Evolutionary conservation across 2,113 vertebrate genomes (phyloP), one percentile per base, ranked within the genome.

Genomic region (Myanophis thanlyinensis): DNA sequence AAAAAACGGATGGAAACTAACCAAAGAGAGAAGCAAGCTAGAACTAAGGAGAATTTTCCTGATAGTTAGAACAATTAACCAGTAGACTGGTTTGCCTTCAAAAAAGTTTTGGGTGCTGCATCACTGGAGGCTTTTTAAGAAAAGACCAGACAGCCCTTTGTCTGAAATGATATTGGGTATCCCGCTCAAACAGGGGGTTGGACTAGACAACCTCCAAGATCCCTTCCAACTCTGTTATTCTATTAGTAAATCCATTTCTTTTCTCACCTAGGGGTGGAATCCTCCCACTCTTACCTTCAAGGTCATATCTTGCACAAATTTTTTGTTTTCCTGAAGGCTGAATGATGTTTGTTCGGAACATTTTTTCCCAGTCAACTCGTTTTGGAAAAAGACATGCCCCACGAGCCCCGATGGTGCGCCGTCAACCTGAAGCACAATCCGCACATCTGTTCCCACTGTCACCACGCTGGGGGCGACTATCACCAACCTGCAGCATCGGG

Each of bases 381-480:
- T 92, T 52, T 46, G 92, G 88, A 92, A 89, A 85, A 40, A 92
- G 44, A 92, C 3, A 0, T 0, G 1, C 5, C 92, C 92, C 0
- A 4, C 1, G 44, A 92, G 3, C 12, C 20, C 40, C 3, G 22
- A 27, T 3, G 88, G 7, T 13, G 67, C 44, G 0, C 20, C 88
- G 0, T 92, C 87, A 8, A 92, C 88, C 52, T 92, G 92, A 49
- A 92, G 92, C 6, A 25, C 92, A 20, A 89, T n/a, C n/a, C 20
- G 30, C 22, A 92, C 88, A 0, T 92, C 88, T 5, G 73, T 12
- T 20, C 92, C 92, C 44, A 92, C 73, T 3, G 73, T 89, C 44
- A 92, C 67, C 87, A 92, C 92, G 4, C 92, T 92, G 40, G 92
- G 92, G 51, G 92, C 52, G 2, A 89, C 22, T 22, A 92, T 85